phyloP scores from a whole-genome alignment of 2,113 vertebrate genomes.

The Dipodomys spectabilis region DNA sequence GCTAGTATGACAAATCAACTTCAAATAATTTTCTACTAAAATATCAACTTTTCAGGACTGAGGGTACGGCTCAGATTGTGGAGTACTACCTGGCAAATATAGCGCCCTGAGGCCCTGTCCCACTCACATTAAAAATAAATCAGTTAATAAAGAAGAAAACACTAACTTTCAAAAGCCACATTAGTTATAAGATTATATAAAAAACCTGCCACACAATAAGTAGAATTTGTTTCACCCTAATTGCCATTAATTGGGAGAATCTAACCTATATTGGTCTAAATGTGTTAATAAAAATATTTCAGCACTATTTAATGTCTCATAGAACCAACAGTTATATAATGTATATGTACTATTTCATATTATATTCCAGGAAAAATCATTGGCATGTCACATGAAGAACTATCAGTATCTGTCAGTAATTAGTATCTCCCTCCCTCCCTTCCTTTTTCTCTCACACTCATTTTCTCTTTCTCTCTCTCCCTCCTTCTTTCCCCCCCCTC shows the following conservation, averaged over 20 bases:
- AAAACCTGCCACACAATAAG: neutral
- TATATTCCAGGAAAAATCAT: slow-evolving; percentile 16
- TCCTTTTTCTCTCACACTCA: too few species aligned
- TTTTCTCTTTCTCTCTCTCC: too few species aligned
- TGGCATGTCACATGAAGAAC: neutral
- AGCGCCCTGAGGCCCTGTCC: too few species aligned
- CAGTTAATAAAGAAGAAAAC: too few species aligned
- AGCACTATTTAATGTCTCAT: slow-evolving; percentile 19
- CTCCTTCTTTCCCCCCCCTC: too few species aligned
- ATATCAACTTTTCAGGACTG: neutral
- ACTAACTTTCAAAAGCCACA: neutral
- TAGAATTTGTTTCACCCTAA: neutral
- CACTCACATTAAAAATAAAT: too few species aligned
- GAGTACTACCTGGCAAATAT: too few species aligned
- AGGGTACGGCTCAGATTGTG: too few species aligned
- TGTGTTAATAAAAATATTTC: slow-evolving; percentile 20
- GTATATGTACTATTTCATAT: neutral
- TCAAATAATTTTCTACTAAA: slow-evolving; percentile 15
- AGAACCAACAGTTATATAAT: slow-evolving; percentile 2
- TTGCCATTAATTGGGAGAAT: neutral
- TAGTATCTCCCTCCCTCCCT: too few species aligned
- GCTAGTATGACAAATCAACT: slow-evolving; percentile 9
- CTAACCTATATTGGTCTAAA: neutral
- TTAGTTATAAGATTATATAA: neutral
- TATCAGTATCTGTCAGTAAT: neutral